A percentile compares a stretch with the other conserved stretches of the same genome.
phyloP scores from a whole-genome alignment of 2,888 invertebrate genomes.

The Hyposoter dolosus region DNA sequence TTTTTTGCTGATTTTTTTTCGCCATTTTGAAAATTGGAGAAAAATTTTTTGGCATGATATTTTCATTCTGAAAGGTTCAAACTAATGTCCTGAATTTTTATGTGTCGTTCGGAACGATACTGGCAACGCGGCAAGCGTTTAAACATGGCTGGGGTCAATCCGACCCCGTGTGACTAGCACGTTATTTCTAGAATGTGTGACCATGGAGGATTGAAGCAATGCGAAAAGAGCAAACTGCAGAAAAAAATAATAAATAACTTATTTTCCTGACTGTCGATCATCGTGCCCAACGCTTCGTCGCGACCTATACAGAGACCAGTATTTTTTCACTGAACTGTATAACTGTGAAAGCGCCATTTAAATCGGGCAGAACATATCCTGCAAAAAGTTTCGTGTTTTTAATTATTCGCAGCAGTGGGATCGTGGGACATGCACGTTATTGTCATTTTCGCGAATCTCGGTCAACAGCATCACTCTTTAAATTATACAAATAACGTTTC shows the following conservation, averaged over 20 bases:
- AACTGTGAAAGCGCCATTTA: background rate
- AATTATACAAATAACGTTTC: background rate
- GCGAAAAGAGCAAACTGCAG: constrained; percentile 3
- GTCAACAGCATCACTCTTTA: background rate
- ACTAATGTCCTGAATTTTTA: no score
- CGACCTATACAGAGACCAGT: background rate
- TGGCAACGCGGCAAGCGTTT: no score
- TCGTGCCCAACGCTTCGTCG: background rate
- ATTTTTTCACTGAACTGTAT: background rate
- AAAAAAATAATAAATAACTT: background rate
- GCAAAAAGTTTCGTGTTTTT: background rate
- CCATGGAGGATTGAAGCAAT: background rate
- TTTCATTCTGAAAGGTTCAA: no score
- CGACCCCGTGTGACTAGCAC: no score
- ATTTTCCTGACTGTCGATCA: background rate
- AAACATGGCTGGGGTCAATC: no score
- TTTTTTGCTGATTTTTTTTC: no score
- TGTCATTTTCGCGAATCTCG: background rate
- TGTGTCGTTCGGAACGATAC: no score
- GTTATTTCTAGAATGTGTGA: no score
- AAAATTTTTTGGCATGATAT: no score
- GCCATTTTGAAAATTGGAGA: no score
- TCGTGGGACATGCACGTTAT: background rate
- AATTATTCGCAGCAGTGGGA: background rate
- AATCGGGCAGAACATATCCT: constrained; percentile 29